Evolutionary conservation across 2,113 vertebrate species (phyloP).

Genomic region (Istiophorus platypterus): DNA sequence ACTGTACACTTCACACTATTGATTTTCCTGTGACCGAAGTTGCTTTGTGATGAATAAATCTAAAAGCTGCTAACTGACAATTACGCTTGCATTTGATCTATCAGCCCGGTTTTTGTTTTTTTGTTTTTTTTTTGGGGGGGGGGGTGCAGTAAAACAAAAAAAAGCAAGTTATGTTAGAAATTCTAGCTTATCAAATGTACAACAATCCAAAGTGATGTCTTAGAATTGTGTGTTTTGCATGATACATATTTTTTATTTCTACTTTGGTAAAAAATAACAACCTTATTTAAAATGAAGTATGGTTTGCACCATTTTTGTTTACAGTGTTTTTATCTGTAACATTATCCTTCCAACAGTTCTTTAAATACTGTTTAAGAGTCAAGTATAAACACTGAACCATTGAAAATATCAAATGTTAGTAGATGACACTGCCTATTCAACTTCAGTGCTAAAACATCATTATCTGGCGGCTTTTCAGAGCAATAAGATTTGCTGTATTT

Average conservation of each 20-base stretch:
- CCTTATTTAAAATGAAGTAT: too few relatives aligned
- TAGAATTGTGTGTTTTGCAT: not conserved
- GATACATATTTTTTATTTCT: too few relatives aligned
- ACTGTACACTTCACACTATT: slow-evolving; percentile 49
- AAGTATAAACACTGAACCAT: not conserved
- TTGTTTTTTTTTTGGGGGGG: too few relatives aligned
- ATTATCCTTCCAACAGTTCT: not conserved
- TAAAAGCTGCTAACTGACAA: not conserved
- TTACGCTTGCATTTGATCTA: not conserved
- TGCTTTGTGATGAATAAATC: slow-evolving; percentile 41
- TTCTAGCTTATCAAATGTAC: not conserved
- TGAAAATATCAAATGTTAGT: not conserved
- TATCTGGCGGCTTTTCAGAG: slow-evolving; percentile 3
- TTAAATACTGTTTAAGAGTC: not conserved
- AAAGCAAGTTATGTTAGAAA: not conserved
- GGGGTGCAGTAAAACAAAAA: too few relatives aligned
- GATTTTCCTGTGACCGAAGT: slow-evolving; percentile 36
- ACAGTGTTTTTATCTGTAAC: too few relatives aligned
- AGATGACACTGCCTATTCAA: not conserved
- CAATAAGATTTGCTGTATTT: not conserved
- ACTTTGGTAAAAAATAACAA: too few relatives aligned
- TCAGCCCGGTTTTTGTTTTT: not conserved
- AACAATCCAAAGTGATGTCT: not conserved
- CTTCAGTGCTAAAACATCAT: not conserved
- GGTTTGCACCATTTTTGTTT: too few relatives aligned